Evolutionary conservation across 92 coral and sea anemone species (phyloP).

Genomic region (Palythoa grandiflora): DNA sequence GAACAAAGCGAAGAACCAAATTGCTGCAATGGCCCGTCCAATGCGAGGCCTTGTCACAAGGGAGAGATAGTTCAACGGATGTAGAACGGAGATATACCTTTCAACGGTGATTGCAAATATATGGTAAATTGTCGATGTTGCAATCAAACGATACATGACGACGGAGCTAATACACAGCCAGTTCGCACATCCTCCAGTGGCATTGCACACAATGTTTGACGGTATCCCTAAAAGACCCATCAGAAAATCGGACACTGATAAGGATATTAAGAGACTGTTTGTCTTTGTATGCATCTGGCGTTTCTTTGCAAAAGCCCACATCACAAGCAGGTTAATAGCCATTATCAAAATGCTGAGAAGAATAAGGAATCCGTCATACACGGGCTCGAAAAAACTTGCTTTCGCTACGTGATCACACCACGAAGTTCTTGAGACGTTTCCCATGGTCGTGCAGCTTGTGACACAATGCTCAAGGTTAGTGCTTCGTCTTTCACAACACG

Average conservation of each 20-base stretch:
- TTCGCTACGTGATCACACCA: not conserved
- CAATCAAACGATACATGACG: constrained; percentile 85
- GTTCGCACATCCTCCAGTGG: constrained; percentile 49
- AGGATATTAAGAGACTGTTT: constrained; percentile 73
- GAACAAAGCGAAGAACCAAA: constrained; percentile 83
- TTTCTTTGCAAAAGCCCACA: constrained; percentile 70
- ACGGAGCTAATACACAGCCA: constrained; percentile 82
- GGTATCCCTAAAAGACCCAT: constrained; percentile 88
- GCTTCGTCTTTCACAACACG: not conserved
- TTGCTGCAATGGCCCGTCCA: constrained; percentile 61
- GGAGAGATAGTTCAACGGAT: constrained; percentile 80
- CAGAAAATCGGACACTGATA: constrained; percentile 79
- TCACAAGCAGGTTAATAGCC: constrained; percentile 68
- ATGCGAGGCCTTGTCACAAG: constrained; percentile 84
- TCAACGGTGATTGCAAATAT: constrained; percentile 91
- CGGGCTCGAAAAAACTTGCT: constrained; percentile 52
- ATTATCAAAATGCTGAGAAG: constrained; percentile 69
- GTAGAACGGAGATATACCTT: constrained; percentile 88
- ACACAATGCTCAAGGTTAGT: not conserved
- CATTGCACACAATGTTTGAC: constrained; percentile 74
- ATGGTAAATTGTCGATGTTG: constrained; percentile 95
- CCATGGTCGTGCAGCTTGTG: not conserved
- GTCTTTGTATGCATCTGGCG: constrained; percentile 80
- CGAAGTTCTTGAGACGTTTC: not conserved
- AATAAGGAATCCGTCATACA: constrained; percentile 77